These are phyloP conservation scores for Luperina nickerlii DNA, from an alignment of 2,888 invertebrate genomes.

Conservation along the genomic window DNA sequence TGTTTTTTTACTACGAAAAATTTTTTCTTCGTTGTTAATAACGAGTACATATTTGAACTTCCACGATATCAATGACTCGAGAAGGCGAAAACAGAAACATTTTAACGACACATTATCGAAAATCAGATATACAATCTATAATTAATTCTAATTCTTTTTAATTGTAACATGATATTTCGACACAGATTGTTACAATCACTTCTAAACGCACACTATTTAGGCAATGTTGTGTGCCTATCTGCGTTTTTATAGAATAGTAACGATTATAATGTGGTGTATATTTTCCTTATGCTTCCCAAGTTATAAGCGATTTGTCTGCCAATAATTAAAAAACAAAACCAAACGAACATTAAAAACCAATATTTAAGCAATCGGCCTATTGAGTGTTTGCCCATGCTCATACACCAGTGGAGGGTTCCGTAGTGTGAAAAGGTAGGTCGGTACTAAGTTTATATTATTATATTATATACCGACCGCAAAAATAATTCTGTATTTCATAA, in stretches of 20 bases:
- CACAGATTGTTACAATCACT: slow-evolving; percentile 28
- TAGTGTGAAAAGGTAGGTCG: no score
- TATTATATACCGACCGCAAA: no score
- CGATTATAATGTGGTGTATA: not conserved
- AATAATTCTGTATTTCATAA: no score
- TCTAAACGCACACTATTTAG: not conserved
- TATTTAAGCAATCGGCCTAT: not conserved
- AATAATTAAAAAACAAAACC: not conserved
- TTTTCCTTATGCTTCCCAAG: not conserved
- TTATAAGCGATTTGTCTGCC: not conserved
- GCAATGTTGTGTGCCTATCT: not conserved
- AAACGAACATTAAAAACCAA: not conserved
- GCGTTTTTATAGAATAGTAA: not conserved
- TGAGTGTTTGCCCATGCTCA: no score
- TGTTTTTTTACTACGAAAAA: slow-evolving; percentile 7
- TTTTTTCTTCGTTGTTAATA: not conserved
- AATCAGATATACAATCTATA: slow-evolving; percentile 28
- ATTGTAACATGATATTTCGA: slow-evolving; percentile 39
- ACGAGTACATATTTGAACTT: slow-evolving; percentile 11
- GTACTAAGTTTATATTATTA: no score
- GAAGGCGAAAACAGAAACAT: slow-evolving; percentile 13
- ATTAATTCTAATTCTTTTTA: slow-evolving; percentile 23
- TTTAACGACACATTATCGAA: slow-evolving; percentile 35
- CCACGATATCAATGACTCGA: not conserved
- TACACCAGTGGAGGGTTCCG: no score